These are phyloP conservation scores for Trichogramma evanescens DNA, from an alignment of 2,888 invertebrate genomes.

Conservation along the genomic window DNA sequence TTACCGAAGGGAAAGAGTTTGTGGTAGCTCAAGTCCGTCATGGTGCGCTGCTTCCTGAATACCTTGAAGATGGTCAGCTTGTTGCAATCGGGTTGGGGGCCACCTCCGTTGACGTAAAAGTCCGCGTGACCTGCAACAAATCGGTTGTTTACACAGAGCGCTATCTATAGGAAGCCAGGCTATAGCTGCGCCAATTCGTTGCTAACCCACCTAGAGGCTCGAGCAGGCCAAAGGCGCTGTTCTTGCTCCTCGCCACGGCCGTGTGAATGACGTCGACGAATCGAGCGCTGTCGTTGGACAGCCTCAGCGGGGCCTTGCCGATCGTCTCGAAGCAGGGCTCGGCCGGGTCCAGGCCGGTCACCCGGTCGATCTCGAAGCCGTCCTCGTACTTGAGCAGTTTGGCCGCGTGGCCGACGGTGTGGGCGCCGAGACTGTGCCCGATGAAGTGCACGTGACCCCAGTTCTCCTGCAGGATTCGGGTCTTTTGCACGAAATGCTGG, in stretches of 20 bases:
- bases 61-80: no score
- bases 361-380: neutral
- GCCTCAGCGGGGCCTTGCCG: slow-evolving; percentile 49
- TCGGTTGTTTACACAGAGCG: no score
- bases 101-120: no score
- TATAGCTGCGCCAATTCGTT: no score
- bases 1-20: no score
- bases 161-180: no score
- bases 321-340: slow-evolving; percentile 8
- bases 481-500: no score
- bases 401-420: slow-evolving; percentile 9
- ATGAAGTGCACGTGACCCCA: slow-evolving; percentile 1
- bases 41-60: no score
- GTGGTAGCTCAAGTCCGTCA: no score
- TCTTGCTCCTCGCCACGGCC: slow-evolving; percentile 51
- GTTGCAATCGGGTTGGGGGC: no score
- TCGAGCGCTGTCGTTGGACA: slow-evolving; percentile 49
- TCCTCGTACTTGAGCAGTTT: neutral
- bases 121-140: no score
- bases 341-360: slow-evolving; percentile 13
- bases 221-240: slow-evolving; percentile 55
- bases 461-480: no score
- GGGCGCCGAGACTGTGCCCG: slow-evolving; percentile 6
- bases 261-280: slow-evolving; percentile 62
- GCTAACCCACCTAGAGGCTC: slow-evolving; percentile 49